Base-by-base conservation (phyloP, 2,113 vertebrate genomes). In the Penelope pileata region DNA sequence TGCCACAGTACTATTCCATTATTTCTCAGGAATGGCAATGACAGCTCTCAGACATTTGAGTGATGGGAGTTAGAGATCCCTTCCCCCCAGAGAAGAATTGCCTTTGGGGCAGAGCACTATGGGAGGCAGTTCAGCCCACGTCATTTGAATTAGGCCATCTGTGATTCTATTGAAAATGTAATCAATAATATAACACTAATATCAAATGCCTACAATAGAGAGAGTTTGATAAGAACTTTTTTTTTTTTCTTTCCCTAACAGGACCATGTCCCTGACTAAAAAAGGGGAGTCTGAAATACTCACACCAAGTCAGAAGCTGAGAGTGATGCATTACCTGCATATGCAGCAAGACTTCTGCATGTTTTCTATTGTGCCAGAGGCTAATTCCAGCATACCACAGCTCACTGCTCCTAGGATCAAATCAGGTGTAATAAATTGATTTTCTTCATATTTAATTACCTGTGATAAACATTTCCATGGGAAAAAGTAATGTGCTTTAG, bases 61-160 rank as follows among this genome's bases (percentile, higher is more conserved):
- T 68, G 60, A 36, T 75, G 18, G 54, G 23, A 70, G 58, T 51
- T 56, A 60, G 12, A 75, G 27, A 63, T n/a, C 27, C 15, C 6
- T 42, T 67, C 22, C 38, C 51, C 19, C 23, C 14, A 51, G 36
- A 74, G 30, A 48, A 64, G 21, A 86, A 63, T 10, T 94, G 29
- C 18, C 15, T 54, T 56, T 81, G 30, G 16, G 19, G 18, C 21
- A 79, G 34, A 83, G n/a, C 34, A 47, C 3, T 0, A 0, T 43
- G 30, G 14, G 23, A 88, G 38, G 36, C 21, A 73, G 15, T 12
- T 23, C 36, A 30, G 7, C 62, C 36, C 63, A 2, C n/a, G 32
- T 23, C n/a, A 23, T 76, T 70, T 72, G 21, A 26, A 4, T 56
- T 42, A 74, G 63, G 21, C 84, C 62, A 48, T 27, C 43, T 72